Base-by-base conservation (phyloP, 2,113 vertebrate species). In the Sprattus sprattus region DNA sequence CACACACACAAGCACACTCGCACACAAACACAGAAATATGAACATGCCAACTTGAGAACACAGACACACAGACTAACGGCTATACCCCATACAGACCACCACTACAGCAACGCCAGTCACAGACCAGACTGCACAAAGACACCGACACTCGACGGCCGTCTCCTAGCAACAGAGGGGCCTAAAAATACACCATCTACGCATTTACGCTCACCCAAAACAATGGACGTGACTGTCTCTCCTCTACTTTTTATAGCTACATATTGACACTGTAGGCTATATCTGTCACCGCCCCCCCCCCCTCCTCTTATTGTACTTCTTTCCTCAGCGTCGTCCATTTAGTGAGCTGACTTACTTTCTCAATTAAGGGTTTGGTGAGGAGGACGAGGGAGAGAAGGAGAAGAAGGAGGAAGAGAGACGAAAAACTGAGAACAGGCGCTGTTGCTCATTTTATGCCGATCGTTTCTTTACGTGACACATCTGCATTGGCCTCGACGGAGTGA, bases 151-250 rank as follows among this genome's bases (percentile, higher is more conserved):
- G 45, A 46, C 84, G 86, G 85, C 87, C 89, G 94, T 94, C 90
- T 90, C 94, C 93, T 93, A 94, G 94, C 94, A 95, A 95, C 94
- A 93, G 89, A 88, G 90, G 86, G 90, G 88, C 85, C 92, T 93
- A 94, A 93, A 94, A 94, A 94, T 93, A 89, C 83, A 81, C 87
- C 47, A 60, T 86, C 82, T 81, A 86, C 86, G 88, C 85, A 87
- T 90, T 85, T 52, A 60, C 84, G 83, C 82, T 89, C 84, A 89
- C 87, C 85, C 86, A 82, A 75, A 86, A 88, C 80, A 85, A 86
- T 88, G 83, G 81, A 84, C 83, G 71, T 60, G 64, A 57, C 75
- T 67, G 84, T 45, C 81, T 60, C 2, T 54, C 47, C 67, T 81
- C 52, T 88, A 71, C 86, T 90, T 85, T 46, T 49, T 82, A 88